Evolutionary conservation across 2,888 invertebrate genomes (phyloP).

Genomic region (Scaptomyza tumidula): DNA sequence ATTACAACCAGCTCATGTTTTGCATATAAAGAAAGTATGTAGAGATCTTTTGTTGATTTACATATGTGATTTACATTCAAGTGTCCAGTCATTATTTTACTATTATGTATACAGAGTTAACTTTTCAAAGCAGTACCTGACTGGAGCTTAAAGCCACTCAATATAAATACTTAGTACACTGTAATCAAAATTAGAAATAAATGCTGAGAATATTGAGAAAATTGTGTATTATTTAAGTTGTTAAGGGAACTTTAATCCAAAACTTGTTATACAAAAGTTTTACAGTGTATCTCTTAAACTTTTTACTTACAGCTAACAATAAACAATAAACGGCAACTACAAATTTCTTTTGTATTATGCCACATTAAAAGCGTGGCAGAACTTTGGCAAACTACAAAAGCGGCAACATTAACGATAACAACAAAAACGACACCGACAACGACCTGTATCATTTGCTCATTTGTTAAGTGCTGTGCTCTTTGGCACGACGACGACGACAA

Average conservation of each 20-base stretch:
- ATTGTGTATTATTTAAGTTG: too few species aligned
- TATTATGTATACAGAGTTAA: slow-evolving; percentile 12
- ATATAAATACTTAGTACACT: too few species aligned
- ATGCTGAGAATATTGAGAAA: too few species aligned
- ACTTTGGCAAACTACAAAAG: slow-evolving; percentile 54
- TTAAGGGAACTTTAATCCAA: too few species aligned
- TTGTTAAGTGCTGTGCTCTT: slow-evolving; percentile 27
- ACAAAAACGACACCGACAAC: slow-evolving; percentile 22
- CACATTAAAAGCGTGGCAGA: slow-evolving; percentile 77
- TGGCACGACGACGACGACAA: slow-evolving; percentile 34
- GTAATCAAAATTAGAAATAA: too few species aligned
- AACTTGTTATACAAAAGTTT: too few species aligned
- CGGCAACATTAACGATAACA: slow-evolving; percentile 3
- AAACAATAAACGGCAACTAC: slow-evolving; percentile 22
- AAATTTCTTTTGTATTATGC: slow-evolving; percentile 46
- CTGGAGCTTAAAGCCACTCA: too few species aligned
- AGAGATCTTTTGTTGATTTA: slow-evolving; percentile 6
- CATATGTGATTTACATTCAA: slow-evolving; percentile 17
- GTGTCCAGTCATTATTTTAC: slow-evolving; percentile 21
- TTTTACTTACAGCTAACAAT: slow-evolving; percentile 47
- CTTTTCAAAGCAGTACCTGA: too few species aligned
- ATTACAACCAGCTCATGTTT: slow-evolving; percentile 10
- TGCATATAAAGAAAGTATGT: slow-evolving; percentile 3
- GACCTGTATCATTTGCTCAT: slow-evolving; percentile 49
- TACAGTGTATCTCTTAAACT: not conserved